Evolutionary conservation across 1,140 invertebrate species (phyloP).

Genomic region (Rhyacophila brunnea): DNA sequence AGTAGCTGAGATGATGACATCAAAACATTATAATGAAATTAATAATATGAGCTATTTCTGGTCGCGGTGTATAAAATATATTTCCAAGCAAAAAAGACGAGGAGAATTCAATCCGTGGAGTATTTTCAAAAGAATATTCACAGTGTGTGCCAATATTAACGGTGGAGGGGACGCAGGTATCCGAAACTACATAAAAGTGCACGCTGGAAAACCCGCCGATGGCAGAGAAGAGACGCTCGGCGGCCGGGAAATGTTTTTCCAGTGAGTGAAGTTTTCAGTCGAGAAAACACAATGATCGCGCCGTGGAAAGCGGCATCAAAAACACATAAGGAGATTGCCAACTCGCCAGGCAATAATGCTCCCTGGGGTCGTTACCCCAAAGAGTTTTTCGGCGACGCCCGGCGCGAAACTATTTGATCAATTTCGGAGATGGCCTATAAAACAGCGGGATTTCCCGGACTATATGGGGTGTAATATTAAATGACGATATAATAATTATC

Average conservation of each 20-base stretch:
- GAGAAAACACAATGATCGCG: slow-evolving; percentile 30
- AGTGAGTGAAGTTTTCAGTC: slow-evolving; percentile 32
- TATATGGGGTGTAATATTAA: slow-evolving; percentile 34
- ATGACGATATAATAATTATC: slow-evolving; percentile 34
- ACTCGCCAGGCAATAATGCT: slow-evolving; percentile 21
- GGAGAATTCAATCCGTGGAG: no score
- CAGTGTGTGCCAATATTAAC: slow-evolving; percentile 23
- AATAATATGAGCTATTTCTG: no score
- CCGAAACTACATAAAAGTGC: no score
- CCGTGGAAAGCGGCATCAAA: slow-evolving; percentile 6
- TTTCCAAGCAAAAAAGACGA: no score
- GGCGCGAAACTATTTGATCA: not conserved
- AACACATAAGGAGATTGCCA: slow-evolving; percentile 17
- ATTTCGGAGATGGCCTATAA: slow-evolving; percentile 10
- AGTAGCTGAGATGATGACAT: no score
- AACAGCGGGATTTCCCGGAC: slow-evolving; percentile 29
- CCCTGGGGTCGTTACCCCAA: slow-evolving; percentile 11
- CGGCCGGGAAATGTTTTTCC: slow-evolving; percentile 31
- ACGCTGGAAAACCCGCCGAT: slow-evolving; percentile 14
- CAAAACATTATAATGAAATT: no score
- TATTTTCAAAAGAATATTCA: not conserved
- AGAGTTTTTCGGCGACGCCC: not conserved
- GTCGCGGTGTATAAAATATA: no score
- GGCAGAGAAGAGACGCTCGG: slow-evolving; percentile 24
- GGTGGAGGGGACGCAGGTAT: slow-evolving; percentile 9